Percentiles rank a stretch among this genome's conserved stretches.
Evolutionary conservation across 2,888 invertebrate species (phyloP).

Genomic region (Meloe dianella): DNA sequence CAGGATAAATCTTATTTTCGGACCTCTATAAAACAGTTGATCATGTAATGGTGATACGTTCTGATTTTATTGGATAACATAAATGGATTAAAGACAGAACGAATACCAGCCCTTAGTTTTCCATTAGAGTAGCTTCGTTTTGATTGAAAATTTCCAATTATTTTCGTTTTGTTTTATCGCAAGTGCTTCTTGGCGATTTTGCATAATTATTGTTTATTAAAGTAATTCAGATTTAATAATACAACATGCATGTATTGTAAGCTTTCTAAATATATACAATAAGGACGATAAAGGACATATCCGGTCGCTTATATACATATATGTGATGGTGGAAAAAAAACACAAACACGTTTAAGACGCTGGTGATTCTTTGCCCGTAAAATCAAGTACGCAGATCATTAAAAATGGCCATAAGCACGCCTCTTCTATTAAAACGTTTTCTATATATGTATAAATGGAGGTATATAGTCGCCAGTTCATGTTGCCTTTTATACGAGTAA

Average conservation of each 20-base stretch:
- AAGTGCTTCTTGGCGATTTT: not conserved
- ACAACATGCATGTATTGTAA: not conserved
- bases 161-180: conserved; percentile 4
- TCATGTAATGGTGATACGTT: conserved; percentile 45
- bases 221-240: conserved; percentile 14
- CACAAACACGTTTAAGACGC: conserved; percentile 16
- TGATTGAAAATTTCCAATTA: not conserved
- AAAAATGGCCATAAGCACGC: conserved; percentile 49
- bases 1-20: conserved; percentile 40
- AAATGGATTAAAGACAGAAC: conserved; percentile 30
- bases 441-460: not conserved
- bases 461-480: not conserved
- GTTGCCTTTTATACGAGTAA: not conserved
- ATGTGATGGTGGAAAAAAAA: not conserved
- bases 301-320: not conserved
- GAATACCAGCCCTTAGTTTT: not conserved
- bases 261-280: not conserved
- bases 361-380: conserved; percentile 27
- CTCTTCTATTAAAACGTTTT: conserved; percentile 39
- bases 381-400: conserved; percentile 37
- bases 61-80: conserved; percentile 44
- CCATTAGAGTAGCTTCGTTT: not conserved
- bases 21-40: conserved; percentile 48
- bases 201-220: conserved; percentile 18
- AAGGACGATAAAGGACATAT: conserved; percentile 8